Percentiles rank a stretch among this genome's conserved stretches.
phyloP scores from a whole-genome alignment of 2,888 invertebrate genomes.

The Myopa testacea region DNA sequence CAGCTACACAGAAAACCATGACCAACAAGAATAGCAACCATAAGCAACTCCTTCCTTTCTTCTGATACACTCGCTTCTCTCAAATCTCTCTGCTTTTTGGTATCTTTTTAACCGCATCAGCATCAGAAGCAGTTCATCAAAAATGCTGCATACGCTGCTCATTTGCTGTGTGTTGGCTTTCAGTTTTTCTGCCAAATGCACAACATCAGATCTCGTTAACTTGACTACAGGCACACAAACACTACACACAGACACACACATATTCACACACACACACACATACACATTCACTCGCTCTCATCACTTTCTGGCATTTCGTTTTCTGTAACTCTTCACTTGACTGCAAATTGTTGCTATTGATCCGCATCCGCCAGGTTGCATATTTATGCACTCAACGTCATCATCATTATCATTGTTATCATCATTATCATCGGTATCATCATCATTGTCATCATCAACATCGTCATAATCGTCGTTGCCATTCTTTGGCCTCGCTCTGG shows the following conservation, averaged over 20 bases:
- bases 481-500: background rate
- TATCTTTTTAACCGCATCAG: background rate
- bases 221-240: background rate
- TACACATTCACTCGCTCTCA: background rate
- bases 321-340: background rate
- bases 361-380: constrained; percentile 22
- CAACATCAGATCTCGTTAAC: constrained; percentile 11
- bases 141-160: constrained; percentile 6
- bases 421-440: background rate
- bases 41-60: background rate
- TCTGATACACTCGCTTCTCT: background rate
- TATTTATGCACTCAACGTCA: constrained; percentile 16
- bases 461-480: background rate
- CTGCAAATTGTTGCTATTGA: constrained; percentile 32
- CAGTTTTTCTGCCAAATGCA: constrained; percentile 5
- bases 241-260: background rate
- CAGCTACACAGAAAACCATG: background rate
- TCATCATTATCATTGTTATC: background rate
- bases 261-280: too few relatives aligned
- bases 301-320: background rate
- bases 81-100: background rate
- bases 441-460: background rate
- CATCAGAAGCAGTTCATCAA: background rate
- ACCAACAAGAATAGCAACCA: background rate
- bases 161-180: constrained; percentile 7